Evolutionary conservation across 1,140 invertebrate species (phyloP).

Genomic region (Wiebesia pumilae): DNA sequence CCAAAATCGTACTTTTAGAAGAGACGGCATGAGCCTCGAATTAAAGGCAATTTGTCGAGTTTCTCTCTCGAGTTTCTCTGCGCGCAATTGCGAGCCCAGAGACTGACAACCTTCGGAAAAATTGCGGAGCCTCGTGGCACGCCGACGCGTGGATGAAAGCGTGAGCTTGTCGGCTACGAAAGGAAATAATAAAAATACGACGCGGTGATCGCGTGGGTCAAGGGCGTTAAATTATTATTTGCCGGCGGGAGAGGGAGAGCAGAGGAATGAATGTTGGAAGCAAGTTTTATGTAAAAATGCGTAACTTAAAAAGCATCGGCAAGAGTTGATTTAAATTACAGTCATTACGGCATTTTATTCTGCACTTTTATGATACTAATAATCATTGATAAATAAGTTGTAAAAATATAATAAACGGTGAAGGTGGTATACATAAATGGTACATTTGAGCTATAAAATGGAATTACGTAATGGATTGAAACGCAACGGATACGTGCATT

Average conservation of each 20-base stretch:
- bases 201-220: conserved; percentile 10
- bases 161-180: background rate
- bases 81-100: background rate
- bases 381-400: background rate
- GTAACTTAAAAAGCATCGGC: background rate
- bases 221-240: conserved; percentile 26
- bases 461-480: background rate
- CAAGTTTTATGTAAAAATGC: background rate
- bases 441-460: background rate
- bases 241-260: background rate
- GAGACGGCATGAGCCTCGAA: conserved; percentile 24
- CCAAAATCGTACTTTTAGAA: conserved; percentile 31
- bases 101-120: background rate
- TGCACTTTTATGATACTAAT: background rate
- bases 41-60: conserved; percentile 44
- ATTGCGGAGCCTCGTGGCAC: conserved; percentile 9
- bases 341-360: background rate
- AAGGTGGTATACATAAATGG: background rate
- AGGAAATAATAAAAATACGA: background rate
- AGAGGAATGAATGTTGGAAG: background rate
- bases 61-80: background rate
- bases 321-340: conserved; percentile 14
- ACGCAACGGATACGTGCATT: background rate
- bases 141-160: conserved; percentile 21
- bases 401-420: background rate